A percentile compares a stretch with the other conserved stretches of the same genome.
These are phyloP conservation scores for Macrotis lagotis DNA, from an alignment of 2,113 vertebrate species.

Conservation along the genomic window DNA sequence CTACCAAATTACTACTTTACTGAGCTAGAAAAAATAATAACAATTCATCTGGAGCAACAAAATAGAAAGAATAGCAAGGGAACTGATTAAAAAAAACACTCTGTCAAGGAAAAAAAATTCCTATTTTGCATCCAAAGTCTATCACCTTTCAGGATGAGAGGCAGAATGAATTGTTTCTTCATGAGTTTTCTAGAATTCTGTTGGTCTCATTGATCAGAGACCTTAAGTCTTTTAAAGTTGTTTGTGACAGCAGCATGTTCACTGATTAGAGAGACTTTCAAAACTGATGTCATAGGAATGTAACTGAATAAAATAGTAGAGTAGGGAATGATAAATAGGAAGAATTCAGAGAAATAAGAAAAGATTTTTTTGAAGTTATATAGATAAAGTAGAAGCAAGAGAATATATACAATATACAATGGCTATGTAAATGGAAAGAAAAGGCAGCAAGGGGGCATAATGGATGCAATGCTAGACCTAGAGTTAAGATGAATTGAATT, in stretches of 20 bases:
- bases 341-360: not conserved
- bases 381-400: not conserved
- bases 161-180: not conserved
- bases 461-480: not conserved
- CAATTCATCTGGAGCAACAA: no score
- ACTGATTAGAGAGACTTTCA: not conserved
- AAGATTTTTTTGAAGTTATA: not conserved
- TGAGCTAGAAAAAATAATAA: no score
- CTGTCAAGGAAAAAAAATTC: not conserved
- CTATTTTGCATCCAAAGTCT: not conserved
- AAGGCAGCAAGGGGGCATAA: not conserved
- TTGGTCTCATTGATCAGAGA: not conserved
- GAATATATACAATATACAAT: not conserved
- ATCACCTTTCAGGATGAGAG: not conserved
- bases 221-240: not conserved
- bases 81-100: not conserved
- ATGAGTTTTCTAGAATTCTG: not conserved
- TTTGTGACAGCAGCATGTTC: not conserved
- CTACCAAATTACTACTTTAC: no score
- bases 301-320: not conserved
- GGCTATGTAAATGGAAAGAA: not conserved
- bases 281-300: not conserved
- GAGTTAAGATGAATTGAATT: not conserved
- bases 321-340: not conserved
- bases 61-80: no score